These are phyloP conservation scores for Otolemur crassicaudatus DNA, from an alignment of 2,797 vertebrate genomes.

Conservation along the genomic window DNA sequence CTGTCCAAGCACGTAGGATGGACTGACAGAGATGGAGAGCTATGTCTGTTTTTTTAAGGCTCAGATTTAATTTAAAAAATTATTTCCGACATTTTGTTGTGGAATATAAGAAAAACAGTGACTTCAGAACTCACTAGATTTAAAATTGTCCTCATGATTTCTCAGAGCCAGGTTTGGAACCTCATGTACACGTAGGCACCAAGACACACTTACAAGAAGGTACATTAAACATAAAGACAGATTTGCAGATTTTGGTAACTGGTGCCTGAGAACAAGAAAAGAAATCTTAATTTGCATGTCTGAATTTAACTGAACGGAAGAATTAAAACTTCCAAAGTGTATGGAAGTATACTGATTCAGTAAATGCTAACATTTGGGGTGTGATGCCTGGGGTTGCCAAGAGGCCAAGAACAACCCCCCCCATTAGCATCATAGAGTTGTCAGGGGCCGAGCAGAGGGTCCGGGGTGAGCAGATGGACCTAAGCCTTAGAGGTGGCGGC, in stretches of 20 bases:
- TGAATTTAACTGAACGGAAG: background rate
- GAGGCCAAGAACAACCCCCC: no score
- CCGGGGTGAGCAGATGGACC: fast-evolving
- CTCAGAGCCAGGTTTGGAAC: background rate
- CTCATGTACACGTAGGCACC: background rate
- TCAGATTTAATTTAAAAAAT: background rate
- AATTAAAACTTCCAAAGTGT: background rate
- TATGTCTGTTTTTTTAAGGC: no score
- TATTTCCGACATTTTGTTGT: background rate
- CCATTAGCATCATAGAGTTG: fast-evolving
- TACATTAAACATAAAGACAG: background rate
- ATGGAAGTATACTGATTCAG: background rate
- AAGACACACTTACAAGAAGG: background rate
- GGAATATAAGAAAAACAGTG: background rate
- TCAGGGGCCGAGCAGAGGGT: fast-evolving
- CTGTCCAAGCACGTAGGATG: fast-evolving
- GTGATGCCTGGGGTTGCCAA: fast-evolving
- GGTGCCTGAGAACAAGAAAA: background rate
- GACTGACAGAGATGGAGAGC: fast-evolving
- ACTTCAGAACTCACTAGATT: background rate
- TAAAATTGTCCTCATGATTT: background rate
- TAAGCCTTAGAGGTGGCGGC: fast-evolving
- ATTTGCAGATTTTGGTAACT: background rate
- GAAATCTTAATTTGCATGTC: background rate
- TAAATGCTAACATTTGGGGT: background rate